phyloP scores from a whole-genome alignment of 2,888 invertebrate genomes.

The Orchesella flavescens region DNA sequence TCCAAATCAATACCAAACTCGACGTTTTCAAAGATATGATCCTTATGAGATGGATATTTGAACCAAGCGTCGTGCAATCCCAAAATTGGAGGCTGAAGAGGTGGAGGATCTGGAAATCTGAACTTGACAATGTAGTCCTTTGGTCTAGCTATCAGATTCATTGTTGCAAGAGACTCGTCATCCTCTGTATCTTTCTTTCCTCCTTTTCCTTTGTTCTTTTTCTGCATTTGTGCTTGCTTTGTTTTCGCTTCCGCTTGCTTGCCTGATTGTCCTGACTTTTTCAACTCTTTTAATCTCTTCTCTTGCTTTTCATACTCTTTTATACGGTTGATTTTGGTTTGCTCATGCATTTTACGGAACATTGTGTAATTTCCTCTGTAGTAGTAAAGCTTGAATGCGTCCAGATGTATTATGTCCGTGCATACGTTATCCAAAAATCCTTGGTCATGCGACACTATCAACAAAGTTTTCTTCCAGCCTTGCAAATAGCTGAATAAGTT shows the following conservation, averaged over 20 bases:
- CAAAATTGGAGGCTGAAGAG: conserved; percentile 96
- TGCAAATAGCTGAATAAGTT: conserved; percentile 86
- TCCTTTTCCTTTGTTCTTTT: conserved; percentile 73
- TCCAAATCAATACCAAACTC: conserved; percentile 97
- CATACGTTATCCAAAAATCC: conserved; percentile 99
- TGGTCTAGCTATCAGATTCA: conserved; percentile 89
- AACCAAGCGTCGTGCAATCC: conserved; percentile 85
- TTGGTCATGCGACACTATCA: conserved; percentile 99
- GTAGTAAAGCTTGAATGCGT: conserved; percentile 93
- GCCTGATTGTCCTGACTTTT: conserved; percentile 94
- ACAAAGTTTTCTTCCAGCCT: conserved; percentile 97
- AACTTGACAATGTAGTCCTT: conserved; percentile 98
- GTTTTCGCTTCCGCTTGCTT: conserved; percentile 83
- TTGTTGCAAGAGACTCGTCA: conserved; percentile 74
- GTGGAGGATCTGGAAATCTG: conserved; percentile 96
- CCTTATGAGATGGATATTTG: conserved; percentile 71
- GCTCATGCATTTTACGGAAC: conserved; percentile 99
- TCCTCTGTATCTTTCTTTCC: conserved; percentile 68
- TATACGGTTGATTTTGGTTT: conserved; percentile 94
- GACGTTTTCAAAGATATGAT: conserved; percentile 81
- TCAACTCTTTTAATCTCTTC: conserved; percentile 93
- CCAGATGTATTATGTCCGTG: conserved; percentile 98
- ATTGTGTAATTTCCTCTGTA: conserved; percentile 98
- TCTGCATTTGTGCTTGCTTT: conserved; percentile 73
- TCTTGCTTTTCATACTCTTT: conserved; percentile 99